Conservation (phyloP, 1,140 invertebrate genomes). For the Drosophila guanche region DNA sequence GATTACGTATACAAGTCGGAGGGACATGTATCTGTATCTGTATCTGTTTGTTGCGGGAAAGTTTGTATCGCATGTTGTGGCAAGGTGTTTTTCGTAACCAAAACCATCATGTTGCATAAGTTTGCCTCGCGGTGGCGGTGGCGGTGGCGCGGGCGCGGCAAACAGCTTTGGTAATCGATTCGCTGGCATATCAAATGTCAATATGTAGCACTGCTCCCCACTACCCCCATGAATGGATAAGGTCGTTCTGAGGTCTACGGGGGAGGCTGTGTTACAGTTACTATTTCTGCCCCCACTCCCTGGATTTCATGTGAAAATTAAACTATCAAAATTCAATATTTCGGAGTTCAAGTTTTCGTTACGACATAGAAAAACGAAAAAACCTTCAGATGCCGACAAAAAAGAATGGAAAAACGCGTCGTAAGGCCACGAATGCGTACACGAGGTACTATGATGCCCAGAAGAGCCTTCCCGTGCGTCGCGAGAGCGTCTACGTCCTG, state of each 20-base stretch:
- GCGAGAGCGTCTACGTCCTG: slow-evolving; percentile 45
- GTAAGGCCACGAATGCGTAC: slow-evolving; percentile 29
- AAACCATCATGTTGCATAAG: slow-evolving; percentile 17
- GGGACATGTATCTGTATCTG: slow-evolving; percentile 35
- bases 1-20: neutral
- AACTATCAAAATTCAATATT: slow-evolving; percentile 49
- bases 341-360: too few species aligned
- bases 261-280: too few species aligned
- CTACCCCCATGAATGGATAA: too few species aligned
- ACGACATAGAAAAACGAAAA: too few species aligned
- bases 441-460: slow-evolving; percentile 44
- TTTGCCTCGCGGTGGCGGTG: slow-evolving; percentile 29
- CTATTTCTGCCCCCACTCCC: too few species aligned
- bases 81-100: slow-evolving; percentile 50
- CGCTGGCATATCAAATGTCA: slow-evolving; percentile 32
- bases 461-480: slow-evolving; percentile 10
- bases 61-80: slow-evolving; percentile 48
- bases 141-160: slow-evolving; percentile 28
- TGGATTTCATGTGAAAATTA: neutral
- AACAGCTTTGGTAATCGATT: slow-evolving; percentile 54
- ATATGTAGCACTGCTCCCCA: slow-evolving; percentile 12
- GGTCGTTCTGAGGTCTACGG: too few species aligned
- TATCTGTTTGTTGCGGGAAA: too few species aligned
- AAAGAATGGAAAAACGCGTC: slow-evolving; percentile 28
- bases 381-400: slow-evolving; percentile 35